Base-by-base conservation (phyloP, 2,888 invertebrate genomes). In the Brachyptera risi region DNA sequence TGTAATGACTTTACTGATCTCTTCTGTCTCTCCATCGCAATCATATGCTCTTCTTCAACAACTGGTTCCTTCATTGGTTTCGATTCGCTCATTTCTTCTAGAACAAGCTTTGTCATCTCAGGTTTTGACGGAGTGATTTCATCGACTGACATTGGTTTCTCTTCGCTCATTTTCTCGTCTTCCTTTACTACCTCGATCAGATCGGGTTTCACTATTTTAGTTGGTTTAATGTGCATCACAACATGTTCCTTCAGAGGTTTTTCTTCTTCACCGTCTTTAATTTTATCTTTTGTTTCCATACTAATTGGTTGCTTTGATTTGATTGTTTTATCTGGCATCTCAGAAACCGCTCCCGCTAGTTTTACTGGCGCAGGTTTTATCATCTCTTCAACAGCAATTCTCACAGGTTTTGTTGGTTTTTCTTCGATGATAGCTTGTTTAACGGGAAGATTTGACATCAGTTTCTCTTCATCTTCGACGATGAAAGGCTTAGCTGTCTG, bases 1-100 rank as follows among this genome's bases (percentile, higher is more conserved):
- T 79, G 79, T 66, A 77, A 73, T 9, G 75, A 73, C 19, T 21
- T 27, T 15, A 24, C 54, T 21, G 51, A 13, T 27, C 37, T 24
- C 37, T 13, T 35, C 59, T 51, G 58, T 56, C 54, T 58, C 37
- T 31, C 50, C 27, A 59, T 59, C 56, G 51, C 19, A 9, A 37
- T 3, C 40, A 37, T 27, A 24, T 23, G 9, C 26, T 4, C 23
- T 40, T 19, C 50, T 0, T 38, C 7, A 13, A n/a, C 17, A 1
- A 11, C 27, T 40, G n/a, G 51, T 21, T 17, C 38, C 37, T 38
- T 51, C 35, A 1, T 38, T 11, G 1, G 19, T 3, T n/a, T 11
- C 44, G n/a, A n/a, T n/a, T n/a, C n/a, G n/a, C n/a, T n/a, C n/a
- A n/a, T n/a, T n/a, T n/a, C n/a, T n/a, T n/a, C n/a, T n/a, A n/a